A percentile compares a stretch with the other conserved stretches of the same genome.
These are phyloP conservation scores for Papilio protenor DNA, from an alignment of 2,888 invertebrate genomes.

Conservation along the genomic window DNA sequence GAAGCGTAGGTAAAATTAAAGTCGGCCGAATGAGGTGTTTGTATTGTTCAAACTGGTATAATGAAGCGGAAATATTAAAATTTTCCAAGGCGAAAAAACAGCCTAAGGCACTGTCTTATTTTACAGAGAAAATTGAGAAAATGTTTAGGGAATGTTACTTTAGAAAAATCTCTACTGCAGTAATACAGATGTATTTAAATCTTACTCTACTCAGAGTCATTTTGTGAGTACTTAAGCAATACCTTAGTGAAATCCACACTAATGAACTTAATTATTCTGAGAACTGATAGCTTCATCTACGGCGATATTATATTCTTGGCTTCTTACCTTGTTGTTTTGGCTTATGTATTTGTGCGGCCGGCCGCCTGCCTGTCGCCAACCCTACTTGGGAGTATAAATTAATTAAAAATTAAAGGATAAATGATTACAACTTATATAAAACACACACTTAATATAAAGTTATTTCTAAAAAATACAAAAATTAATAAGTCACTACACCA, in stretches of 20 bases:
- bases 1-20: slow-evolving; percentile 33
- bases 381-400: too few relatives aligned
- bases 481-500: too few relatives aligned
- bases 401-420: too few relatives aligned
- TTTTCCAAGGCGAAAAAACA: slow-evolving; percentile 36
- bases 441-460: too few relatives aligned
- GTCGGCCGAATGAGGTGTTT: slow-evolving; percentile 34
- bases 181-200: neutral
- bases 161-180: neutral
- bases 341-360: too few relatives aligned
- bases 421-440: too few relatives aligned
- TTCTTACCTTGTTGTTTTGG: too few relatives aligned
- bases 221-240: neutral
- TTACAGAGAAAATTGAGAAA: slow-evolving; percentile 28
- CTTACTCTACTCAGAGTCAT: neutral
- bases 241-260: neutral
- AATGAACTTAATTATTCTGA: neutral
- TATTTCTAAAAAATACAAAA: too few relatives aligned
- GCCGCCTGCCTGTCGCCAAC: too few relatives aligned
- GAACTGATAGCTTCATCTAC: neutral
- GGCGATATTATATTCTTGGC: neutral
- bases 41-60: slow-evolving; percentile 39
- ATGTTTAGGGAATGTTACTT: slow-evolving; percentile 1
- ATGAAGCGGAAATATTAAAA: slow-evolving; percentile 41
- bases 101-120: slow-evolving; percentile 22